Percentiles rank a stretch among this genome's conserved stretches.
Evolutionary conservation across 2,888 invertebrate species (phyloP).

Genomic region (Slavum lentiscoides): DNA sequence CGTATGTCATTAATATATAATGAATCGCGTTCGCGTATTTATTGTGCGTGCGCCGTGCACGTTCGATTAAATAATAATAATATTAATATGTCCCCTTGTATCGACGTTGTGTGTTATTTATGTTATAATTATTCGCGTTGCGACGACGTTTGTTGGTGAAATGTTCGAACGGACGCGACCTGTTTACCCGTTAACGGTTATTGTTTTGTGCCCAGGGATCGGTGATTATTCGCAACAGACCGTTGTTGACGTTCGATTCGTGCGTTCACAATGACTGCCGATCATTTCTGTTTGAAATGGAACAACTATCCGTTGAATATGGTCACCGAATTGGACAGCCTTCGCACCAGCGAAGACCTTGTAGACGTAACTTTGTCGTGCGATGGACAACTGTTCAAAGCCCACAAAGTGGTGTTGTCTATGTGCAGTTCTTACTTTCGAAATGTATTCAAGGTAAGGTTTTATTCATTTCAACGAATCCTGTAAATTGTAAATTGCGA

Average conservation of each 20-base stretch:
- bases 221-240: slow-evolving; percentile 13
- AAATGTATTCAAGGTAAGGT: slow-evolving; percentile 70
- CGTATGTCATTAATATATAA: too few relatives aligned
- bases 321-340: slow-evolving; percentile 70
- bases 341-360: slow-evolving; percentile 71
- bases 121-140: not conserved
- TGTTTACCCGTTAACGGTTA: not conserved
- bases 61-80: not conserved
- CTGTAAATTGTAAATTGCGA: too few relatives aligned
- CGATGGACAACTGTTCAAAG: slow-evolving; percentile 73
- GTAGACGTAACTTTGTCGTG: slow-evolving; percentile 75
- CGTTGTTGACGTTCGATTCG: not conserved
- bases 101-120: too few relatives aligned
- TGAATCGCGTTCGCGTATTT: not conserved
- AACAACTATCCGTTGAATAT: slow-evolving; percentile 75
- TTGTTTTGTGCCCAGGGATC: not conserved
- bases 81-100: not conserved
- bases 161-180: not conserved
- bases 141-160: not conserved
- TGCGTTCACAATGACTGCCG: slow-evolving; percentile 58
- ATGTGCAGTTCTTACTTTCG: slow-evolving; percentile 77
- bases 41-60: not conserved
- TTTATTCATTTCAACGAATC: not conserved
- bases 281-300: slow-evolving; percentile 76
- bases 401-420: slow-evolving; percentile 75